Percentiles rank a stretch among this genome's conserved stretches.
These are phyloP conservation scores for Trichomycterus rosablanca DNA, from an alignment of 2,113 vertebrate species.

Conservation along the genomic window DNA sequence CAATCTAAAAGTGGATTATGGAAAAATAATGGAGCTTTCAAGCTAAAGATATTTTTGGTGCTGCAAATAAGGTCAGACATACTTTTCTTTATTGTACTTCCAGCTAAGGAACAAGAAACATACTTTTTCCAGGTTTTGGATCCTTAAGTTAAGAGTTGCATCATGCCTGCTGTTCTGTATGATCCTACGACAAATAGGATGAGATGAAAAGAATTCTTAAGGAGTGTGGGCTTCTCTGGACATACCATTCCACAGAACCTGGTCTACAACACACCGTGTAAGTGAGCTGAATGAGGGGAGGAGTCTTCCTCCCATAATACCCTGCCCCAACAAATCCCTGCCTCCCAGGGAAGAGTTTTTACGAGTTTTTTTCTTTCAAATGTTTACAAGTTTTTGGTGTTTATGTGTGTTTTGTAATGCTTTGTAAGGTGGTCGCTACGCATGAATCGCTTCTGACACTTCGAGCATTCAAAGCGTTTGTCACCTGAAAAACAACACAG, in stretches of 20 bases:
- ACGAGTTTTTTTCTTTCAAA: too few species aligned
- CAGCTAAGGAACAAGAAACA: too few species aligned
- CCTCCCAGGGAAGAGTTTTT: too few species aligned
- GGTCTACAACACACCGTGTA: constrained; percentile 3
- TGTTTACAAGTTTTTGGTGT: constrained; percentile 93
- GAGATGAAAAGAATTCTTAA: constrained; percentile 14
- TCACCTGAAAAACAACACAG: constrained; percentile 72
- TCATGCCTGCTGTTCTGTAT: too few species aligned
- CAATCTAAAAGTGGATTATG: background rate
- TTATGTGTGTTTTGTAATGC: constrained; percentile 98
- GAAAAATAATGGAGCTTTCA: constrained; percentile 13
- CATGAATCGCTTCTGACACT: constrained; percentile 99
- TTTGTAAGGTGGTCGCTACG: constrained; percentile 97
- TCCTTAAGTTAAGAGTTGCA: too few species aligned
- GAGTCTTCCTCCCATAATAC: constrained; percentile 1
- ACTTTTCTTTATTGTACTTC: too few species aligned
- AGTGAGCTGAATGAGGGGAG: background rate
- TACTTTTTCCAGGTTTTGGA: too few species aligned
- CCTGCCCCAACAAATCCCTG: background rate
- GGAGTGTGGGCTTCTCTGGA: constrained; percentile 7
- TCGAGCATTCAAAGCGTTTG: constrained; percentile 92
- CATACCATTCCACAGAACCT: constrained; percentile 1
- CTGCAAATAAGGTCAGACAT: background rate
- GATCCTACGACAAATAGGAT: constrained; percentile 12
- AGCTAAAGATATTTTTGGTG: constrained; percentile 34